Evolutionary conservation across 2,113 vertebrate species (phyloP).

Genomic region (Gallinago undulata): DNA sequence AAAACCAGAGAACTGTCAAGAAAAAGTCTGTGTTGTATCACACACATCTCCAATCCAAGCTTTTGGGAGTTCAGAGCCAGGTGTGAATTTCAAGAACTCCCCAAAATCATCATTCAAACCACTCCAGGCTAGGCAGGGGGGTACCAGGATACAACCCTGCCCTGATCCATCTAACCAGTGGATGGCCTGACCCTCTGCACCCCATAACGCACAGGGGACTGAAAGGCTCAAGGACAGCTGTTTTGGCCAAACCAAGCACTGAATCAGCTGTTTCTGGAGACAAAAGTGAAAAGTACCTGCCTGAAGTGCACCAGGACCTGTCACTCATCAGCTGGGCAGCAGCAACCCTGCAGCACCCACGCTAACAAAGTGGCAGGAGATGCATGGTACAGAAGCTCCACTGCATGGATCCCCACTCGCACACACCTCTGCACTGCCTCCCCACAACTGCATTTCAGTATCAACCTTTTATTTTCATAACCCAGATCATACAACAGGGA

Average conservation of each 20-base stretch:
- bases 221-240: neutral
- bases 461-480: neutral
- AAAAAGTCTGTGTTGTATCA: neutral
- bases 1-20: neutral
- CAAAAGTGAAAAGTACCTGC: neutral
- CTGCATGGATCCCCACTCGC: rapidly evolving
- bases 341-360: neutral
- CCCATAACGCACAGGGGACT: rapidly evolving
- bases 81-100: neutral
- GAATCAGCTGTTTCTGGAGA: neutral
- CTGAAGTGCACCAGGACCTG: neutral
- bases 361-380: neutral
- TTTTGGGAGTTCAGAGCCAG: neutral
- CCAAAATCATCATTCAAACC: neutral
- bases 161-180: neutral
- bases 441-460: neutral
- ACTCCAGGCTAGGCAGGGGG: neutral
- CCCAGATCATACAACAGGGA: neutral
- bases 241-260: neutral
- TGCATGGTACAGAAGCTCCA: neutral
- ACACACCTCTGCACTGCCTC: neutral
- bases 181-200: neutral
- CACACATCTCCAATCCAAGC: neutral
- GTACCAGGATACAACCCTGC: neutral
- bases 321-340: neutral